Percentiles rank a stretch among this genome's conserved stretches.
Evolutionary conservation across 2,888 invertebrate species (phyloP).

Genomic region (Diplazon laetatorius): DNA sequence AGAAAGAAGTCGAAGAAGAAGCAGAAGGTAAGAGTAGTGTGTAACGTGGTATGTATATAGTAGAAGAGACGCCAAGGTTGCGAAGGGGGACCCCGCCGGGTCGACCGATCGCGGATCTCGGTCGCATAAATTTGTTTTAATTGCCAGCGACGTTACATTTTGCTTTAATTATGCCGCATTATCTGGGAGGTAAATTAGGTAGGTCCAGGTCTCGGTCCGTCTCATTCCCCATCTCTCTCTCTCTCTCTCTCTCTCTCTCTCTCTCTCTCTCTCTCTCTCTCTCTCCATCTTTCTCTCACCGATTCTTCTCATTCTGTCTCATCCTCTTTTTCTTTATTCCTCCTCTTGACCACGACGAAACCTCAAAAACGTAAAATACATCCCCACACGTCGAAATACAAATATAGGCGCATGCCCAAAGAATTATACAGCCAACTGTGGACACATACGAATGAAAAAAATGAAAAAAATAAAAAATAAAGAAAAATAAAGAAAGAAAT

Average conservation of each 20-base stretch:
- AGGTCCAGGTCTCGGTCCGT: constrained; percentile 80
- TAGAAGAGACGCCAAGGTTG: constrained; percentile 65
- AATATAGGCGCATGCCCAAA: constrained; percentile 33
- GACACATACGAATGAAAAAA: constrained; percentile 29
- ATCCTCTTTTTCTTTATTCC: constrained; percentile 48
- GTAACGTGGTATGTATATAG: constrained; percentile 52
- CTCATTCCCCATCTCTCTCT: constrained; percentile 68
- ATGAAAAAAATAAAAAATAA: constrained; percentile 32
- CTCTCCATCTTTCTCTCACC: constrained; percentile 50
- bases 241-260: constrained; percentile 67
- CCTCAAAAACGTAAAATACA: constrained; percentile 23
- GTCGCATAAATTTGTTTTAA: constrained; percentile 83
- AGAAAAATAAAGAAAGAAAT: constrained; percentile 26
- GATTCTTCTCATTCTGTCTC: constrained; percentile 53
- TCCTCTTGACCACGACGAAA: constrained; percentile 62
- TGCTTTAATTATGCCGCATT: constrained; percentile 83
- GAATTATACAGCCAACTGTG: constrained; percentile 34
- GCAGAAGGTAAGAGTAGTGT: constrained; percentile 40
- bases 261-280: too few species aligned
- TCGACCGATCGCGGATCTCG: constrained; percentile 82
- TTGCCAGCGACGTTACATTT: constrained; percentile 83
- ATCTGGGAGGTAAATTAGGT: constrained; percentile 83
- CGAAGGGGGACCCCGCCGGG: constrained; percentile 72
- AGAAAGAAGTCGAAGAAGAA: constrained; percentile 42
- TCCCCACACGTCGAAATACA: constrained; percentile 25